Evolutionary conservation across 2,797 vertebrate genomes (phyloP).

Genomic region (Potorous gilbertii): DNA sequence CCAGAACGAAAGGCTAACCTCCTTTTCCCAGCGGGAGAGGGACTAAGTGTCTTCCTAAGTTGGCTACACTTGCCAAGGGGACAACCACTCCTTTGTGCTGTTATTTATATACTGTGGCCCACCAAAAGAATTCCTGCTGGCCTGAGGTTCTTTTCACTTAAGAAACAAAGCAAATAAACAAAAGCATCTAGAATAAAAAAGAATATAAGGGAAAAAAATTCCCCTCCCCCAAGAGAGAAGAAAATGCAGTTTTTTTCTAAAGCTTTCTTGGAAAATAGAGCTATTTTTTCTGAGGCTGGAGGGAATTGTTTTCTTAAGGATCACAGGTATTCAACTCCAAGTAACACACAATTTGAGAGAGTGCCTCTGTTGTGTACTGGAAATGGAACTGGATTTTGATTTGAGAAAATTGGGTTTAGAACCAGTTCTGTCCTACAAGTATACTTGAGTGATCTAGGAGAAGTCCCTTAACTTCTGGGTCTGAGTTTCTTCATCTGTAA

Average conservation of each 20-base stretch:
- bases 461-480: neutral
- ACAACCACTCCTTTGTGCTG: conserved; percentile 25
- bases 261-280: neutral
- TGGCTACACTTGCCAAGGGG: neutral
- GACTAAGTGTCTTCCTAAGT: conserved; percentile 14
- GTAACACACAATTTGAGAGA: neutral
- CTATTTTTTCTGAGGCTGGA: neutral
- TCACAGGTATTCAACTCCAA: neutral
- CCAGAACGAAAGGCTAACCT: neutral
- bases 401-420: neutral
- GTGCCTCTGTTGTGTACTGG: neutral
- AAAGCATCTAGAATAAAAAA: neutral
- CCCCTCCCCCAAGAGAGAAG: neutral
- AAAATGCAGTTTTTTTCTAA: neutral
- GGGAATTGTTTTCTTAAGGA: neutral
- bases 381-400: neutral
- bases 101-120: neutral
- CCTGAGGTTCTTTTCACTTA: neutral
- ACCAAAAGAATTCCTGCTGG: conserved; percentile 11
- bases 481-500: no score
- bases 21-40: conserved; percentile 36
- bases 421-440: neutral
- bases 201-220: neutral
- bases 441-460: neutral
- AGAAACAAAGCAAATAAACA: conserved; percentile 46